phyloP scores from a whole-genome alignment of 2,113 vertebrate genomes.

The Gadus macrocephalus region DNA sequence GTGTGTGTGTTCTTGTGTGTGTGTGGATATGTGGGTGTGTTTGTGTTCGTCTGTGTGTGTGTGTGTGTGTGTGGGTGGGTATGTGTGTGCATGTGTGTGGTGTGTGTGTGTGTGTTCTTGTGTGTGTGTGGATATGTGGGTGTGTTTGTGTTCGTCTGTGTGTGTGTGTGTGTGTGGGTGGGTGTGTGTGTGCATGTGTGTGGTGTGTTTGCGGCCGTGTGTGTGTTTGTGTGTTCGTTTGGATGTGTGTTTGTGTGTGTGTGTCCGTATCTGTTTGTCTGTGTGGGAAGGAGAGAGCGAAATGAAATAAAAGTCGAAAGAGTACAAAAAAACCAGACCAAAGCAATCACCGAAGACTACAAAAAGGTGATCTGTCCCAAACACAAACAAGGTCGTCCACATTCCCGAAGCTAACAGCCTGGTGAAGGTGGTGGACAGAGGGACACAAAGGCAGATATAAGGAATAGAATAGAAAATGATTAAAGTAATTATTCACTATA shows the following conservation, averaged over 20 bases:
- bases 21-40: too few species aligned
- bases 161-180: slow-evolving; percentile 22
- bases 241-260: background rate
- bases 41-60: too few species aligned
- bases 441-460: too few species aligned
- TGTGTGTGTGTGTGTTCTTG: slow-evolving; percentile 31
- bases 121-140: too few species aligned
- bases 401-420: too few species aligned
- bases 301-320: background rate
- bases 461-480: too few species aligned
- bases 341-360: too few species aligned
- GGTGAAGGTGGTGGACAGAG: too few species aligned
- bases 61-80: slow-evolving; percentile 26
- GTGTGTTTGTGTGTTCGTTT: background rate
- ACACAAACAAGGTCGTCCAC: too few species aligned
- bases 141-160: background rate
- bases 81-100: slow-evolving; percentile 9
- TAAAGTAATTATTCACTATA: background rate
- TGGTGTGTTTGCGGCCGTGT: slow-evolving; percentile 21
- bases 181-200: slow-evolving; percentile 15
- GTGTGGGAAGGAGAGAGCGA: background rate
- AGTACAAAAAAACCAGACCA: background rate
- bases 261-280: background rate
- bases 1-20: background rate
- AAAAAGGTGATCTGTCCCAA: too few species aligned